Evolutionary conservation across 2,888 invertebrate species (phyloP).

Genomic region (Oithona nana): DNA sequence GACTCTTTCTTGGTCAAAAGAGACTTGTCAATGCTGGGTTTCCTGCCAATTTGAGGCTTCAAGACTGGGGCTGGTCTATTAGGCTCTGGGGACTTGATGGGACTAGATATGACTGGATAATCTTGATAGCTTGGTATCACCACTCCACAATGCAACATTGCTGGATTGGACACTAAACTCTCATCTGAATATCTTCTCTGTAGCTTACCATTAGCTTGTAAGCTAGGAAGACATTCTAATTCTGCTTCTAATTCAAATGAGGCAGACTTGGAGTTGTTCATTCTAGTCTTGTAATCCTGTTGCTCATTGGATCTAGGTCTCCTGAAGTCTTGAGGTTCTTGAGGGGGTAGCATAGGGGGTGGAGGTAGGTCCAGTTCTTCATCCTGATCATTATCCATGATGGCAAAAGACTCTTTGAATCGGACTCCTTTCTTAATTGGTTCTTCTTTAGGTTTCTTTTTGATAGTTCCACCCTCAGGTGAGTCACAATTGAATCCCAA

Average conservation of each 20-base stretch:
- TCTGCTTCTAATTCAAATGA: not conserved
- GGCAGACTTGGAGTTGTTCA: not conserved
- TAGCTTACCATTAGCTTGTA: not conserved
- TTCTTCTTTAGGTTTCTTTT: slow-evolving; percentile 50
- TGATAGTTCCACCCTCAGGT: slow-evolving; percentile 50
- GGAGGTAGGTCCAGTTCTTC: not conserved
- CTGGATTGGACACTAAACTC: not conserved
- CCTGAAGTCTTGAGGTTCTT: not conserved
- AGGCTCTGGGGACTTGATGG: not conserved
- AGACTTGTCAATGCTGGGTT: slow-evolving; percentile 7
- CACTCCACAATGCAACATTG: slow-evolving; percentile 4
- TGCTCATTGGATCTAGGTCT: not conserved
- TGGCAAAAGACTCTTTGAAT: slow-evolving; percentile 8
- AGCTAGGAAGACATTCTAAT: not conserved
- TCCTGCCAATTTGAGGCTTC: not conserved
- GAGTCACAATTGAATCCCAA: slow-evolving; percentile 32
- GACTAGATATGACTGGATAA: not conserved
- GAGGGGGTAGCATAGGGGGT: not conserved
- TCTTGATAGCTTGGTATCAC: not conserved
- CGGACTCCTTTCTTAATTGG: not conserved
- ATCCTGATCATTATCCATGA: not conserved
- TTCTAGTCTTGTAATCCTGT: not conserved
- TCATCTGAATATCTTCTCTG: slow-evolving; percentile 3
- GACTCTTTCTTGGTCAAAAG: not conserved
- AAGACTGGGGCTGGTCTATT: slow-evolving; percentile 14